Conservation (phyloP, 2,113 vertebrate species). For the Sciurus niger region DNA sequence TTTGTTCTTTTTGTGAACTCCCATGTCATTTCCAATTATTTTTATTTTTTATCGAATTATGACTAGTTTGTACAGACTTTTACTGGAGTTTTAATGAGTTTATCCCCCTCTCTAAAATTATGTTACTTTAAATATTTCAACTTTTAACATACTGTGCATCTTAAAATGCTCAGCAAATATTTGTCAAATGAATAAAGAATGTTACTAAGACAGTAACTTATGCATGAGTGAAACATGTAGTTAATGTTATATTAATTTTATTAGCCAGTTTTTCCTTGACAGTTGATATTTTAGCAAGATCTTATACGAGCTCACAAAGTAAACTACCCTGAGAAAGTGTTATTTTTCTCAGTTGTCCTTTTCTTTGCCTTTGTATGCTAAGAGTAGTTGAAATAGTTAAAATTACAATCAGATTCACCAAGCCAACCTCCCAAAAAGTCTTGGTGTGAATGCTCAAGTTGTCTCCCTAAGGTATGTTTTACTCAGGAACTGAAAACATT, state of each 20-base stretch:
- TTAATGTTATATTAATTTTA: constrained; percentile 7
- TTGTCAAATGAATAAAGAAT: not conserved
- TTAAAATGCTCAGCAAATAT: not conserved
- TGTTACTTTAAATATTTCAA: not conserved
- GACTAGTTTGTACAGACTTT: not conserved
- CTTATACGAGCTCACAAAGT: not conserved
- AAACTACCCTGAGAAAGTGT: constrained; percentile 7
- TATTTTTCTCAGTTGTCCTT: not conserved
- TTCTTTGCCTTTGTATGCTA: constrained; percentile 19
- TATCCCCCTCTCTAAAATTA: not conserved
- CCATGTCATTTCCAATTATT: not conserved
- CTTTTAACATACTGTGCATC: not conserved
- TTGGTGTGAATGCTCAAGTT: not conserved
- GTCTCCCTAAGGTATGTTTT: not conserved
- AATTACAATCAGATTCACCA: not conserved
- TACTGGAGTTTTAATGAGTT: constrained; percentile 14
- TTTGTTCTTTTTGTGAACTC: not conserved
- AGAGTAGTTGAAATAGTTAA: constrained; percentile 10
- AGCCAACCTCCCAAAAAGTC: not conserved
- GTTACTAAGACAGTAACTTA: not conserved
- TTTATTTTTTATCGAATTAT: constrained; percentile 46
- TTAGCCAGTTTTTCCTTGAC: not conserved
- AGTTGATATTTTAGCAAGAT: not conserved
- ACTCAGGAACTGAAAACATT: constrained; percentile 5
- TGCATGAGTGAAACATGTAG: not conserved